Evolutionary conservation across 2,797 vertebrate species (phyloP).

Genomic region (Staurois parvus): DNA sequence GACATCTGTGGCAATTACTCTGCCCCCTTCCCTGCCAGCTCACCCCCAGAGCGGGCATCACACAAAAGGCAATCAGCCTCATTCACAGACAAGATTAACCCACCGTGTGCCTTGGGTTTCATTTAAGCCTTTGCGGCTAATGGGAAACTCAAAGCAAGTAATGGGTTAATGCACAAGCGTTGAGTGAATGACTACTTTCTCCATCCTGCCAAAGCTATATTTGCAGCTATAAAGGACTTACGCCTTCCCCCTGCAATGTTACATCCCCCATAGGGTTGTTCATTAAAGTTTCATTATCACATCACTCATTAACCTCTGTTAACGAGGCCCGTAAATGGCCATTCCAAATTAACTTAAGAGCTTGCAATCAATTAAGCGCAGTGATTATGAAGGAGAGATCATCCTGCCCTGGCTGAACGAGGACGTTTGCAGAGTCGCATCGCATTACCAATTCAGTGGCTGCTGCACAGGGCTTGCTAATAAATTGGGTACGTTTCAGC

Average conservation of each 20-base stretch:
- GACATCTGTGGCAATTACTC: constrained; percentile 58
- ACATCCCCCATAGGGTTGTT: constrained; percentile 52
- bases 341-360: constrained; percentile 63
- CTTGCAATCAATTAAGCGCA: constrained; percentile 62
- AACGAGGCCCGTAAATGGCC: constrained; percentile 60
- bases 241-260: constrained; percentile 35
- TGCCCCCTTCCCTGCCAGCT: constrained; percentile 55
- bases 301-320: constrained; percentile 60
- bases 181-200: constrained; percentile 12
- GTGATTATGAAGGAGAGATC: constrained; percentile 53
- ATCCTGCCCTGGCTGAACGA: constrained; percentile 23
- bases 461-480: not conserved
- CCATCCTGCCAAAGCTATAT: constrained; percentile 23
- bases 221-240: constrained; percentile 16
- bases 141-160: not conserved
- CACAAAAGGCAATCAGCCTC: constrained; percentile 52
- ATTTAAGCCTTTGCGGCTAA: not conserved
- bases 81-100: constrained; percentile 45
- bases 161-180: constrained; percentile 23
- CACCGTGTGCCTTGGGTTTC: not conserved
- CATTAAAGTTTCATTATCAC: constrained; percentile 59
- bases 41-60: constrained; percentile 25
- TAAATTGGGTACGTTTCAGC: constrained; percentile 52
- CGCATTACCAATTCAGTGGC: constrained; percentile 32
- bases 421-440: constrained; percentile 10